Evolutionary conservation across 2,797 vertebrate genomes (phyloP), one percentile per base, ranked within the genome.

Genomic region (Myiotriccus ornatus): DNA sequence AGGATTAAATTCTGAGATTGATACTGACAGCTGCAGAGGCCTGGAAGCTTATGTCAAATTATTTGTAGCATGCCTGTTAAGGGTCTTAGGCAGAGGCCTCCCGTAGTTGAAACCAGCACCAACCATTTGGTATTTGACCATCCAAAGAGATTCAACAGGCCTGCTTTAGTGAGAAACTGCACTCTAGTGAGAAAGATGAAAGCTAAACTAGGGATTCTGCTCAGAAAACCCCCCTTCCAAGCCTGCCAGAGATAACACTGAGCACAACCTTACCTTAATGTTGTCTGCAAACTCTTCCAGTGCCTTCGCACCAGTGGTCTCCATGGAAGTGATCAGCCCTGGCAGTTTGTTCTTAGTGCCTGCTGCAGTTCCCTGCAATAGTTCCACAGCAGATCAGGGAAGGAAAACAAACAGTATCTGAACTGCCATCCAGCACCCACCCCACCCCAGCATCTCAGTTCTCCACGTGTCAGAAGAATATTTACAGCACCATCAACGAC

Each of bases 331-430:
- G 97, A 99, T 99, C 84, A 99, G 98, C 14, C 98, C 97, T 2
- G 99, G 99, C 59, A 99, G 98, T 95, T 99, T 99, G 98, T 99
- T 99, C 98, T 99, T 99, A 53, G 99, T 99, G 97, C 99, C 99
- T 71, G 99, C 99, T 4, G 99, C 99, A 0, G 99, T 99, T 34
- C 99, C 99, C 99, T 99, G 97, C 22, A 96, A 84, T 10, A 85
- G 49, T 60, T 37, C 27, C 94, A 6, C 28, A 84, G 62, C 0
- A 78, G 30, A 60, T 71, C 74, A 69, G 2, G 35, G 84, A 56
- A 63, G 15, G n/a, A 86, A 80, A 87, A 75, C 14, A 49, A 90
- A 53, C 4, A 32, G 8, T 6, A 60, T 34, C 22, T 60, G 35
- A 81, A 35, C 57, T 68, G 85, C 19, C 20, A 53, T 23, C 18